These are phyloP conservation scores for Macrobrachium rosenbergii DNA, from an alignment of 1,140 invertebrate species.

Conservation along the genomic window DNA sequence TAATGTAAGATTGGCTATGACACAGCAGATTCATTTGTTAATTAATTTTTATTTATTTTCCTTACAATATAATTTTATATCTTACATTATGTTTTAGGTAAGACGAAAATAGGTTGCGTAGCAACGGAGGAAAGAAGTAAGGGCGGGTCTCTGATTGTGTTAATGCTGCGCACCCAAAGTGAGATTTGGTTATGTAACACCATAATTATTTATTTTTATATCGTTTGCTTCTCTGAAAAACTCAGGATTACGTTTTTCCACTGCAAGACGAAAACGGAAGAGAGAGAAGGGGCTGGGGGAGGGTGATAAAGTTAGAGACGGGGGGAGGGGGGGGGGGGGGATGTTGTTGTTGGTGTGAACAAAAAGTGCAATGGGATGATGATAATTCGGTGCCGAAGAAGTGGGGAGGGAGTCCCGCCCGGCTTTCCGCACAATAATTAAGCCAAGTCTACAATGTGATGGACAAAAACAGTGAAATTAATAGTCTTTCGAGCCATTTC, in stretches of 20 bases:
- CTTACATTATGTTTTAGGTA: neutral
- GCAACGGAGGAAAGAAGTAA: neutral
- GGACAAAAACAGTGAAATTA: slow-evolving; percentile 42
- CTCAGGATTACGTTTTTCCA: no score
- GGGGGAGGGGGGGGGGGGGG: neutral
- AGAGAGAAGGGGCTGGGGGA: neutral
- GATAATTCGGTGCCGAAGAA: slow-evolving; percentile 5
- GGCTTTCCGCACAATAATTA: slow-evolving; percentile 39
- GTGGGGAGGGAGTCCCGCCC: neutral
- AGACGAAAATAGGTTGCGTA: neutral
- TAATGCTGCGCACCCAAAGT: no score
- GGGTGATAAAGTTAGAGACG: neutral
- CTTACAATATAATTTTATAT: no score
- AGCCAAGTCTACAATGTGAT: slow-evolving; percentile 39
- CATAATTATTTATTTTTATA: no score
- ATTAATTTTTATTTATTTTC: no score
- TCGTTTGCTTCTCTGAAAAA: no score
- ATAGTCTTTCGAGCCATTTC: slow-evolving; percentile 38
- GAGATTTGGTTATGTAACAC: no score
- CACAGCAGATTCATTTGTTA: no score
- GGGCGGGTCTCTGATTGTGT: neutral
- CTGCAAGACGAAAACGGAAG: neutral
- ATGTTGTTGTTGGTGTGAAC: neutral
- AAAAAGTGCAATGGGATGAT: slow-evolving; percentile 31
- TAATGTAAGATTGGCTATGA: no score